Evolutionary conservation across 2,888 invertebrate genomes (phyloP).

Genomic region (Lasioglossum calceatum): DNA sequence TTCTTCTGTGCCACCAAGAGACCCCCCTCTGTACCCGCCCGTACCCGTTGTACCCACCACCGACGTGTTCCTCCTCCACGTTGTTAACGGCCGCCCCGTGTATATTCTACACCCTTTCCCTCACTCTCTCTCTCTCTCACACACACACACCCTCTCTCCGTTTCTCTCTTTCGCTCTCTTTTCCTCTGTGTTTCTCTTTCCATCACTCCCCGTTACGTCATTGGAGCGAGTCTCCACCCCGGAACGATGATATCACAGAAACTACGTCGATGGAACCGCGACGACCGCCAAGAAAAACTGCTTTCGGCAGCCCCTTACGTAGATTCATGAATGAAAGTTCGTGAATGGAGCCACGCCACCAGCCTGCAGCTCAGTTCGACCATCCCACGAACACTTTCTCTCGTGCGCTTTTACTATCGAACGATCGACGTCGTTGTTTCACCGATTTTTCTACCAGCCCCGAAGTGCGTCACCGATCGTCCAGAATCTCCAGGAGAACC

Average conservation of each 20-base stretch:
- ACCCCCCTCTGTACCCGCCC: constrained; percentile 46
- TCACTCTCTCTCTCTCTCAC: background rate
- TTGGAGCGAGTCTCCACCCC: constrained; percentile 58
- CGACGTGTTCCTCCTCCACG: constrained; percentile 60
- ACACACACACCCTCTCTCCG: background rate
- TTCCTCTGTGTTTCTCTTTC: background rate
- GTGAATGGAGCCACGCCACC: constrained; percentile 49
- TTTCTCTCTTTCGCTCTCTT: background rate
- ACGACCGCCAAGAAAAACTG: constrained; percentile 27
- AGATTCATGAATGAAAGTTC: constrained; percentile 59
- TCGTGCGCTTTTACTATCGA: background rate
- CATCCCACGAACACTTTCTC: background rate
- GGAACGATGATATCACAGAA: constrained; percentile 47
- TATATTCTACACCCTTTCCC: constrained; percentile 37
- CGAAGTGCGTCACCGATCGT: background rate
- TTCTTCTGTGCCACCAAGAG: constrained; percentile 67
- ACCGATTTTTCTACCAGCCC: background rate
- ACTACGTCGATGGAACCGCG: background rate
- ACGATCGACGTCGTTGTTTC: background rate
- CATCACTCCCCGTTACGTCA: constrained; percentile 58
- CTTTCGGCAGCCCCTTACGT: constrained; percentile 36
- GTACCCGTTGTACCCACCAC: constrained; percentile 53
- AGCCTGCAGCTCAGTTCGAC: background rate
- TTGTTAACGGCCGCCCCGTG: constrained; percentile 40
- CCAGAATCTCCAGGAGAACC: background rate